Evolutionary conservation across 2,113 vertebrate genomes (phyloP).

Genomic region (Trachemys scripta): DNA sequence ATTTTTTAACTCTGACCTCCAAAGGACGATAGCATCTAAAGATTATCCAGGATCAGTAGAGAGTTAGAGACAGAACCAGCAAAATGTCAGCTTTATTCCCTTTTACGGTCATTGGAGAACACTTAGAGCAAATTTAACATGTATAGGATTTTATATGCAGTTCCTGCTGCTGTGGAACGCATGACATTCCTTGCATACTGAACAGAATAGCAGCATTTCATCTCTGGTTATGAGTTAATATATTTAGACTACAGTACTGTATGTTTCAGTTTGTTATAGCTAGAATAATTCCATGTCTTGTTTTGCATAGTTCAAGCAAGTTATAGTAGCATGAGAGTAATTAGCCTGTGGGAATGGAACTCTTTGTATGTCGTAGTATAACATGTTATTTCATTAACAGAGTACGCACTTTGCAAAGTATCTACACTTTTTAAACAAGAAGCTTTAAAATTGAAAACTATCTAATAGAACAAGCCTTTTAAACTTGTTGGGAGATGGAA

Average conservation of each 20-base stretch:
- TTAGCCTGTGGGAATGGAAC: neutral
- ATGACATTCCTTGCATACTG: neutral
- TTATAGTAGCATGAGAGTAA: neutral
- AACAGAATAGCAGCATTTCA: neutral
- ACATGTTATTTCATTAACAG: neutral
- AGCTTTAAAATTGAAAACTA: neutral
- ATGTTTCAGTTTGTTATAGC: neutral
- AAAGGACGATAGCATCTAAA: neutral
- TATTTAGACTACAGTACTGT: neutral
- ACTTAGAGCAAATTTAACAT: neutral
- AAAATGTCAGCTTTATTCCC: conserved; percentile 14
- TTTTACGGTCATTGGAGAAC: neutral
- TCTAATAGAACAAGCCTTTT: neutral
- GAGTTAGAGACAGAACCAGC: neutral
- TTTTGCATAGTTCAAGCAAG: neutral
- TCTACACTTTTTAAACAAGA: neutral
- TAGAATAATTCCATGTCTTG: neutral
- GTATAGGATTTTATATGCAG: neutral
- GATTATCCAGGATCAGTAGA: neutral
- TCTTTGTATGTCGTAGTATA: neutral
- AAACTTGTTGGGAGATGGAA: neutral
- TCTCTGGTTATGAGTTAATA: neutral
- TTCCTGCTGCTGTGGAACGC: neutral
- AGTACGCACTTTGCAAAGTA: neutral
- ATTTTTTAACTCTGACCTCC: neutral